Percentiles rank a stretch among this genome's conserved stretches.
Conservation (phyloP, 2,888 invertebrate genomes). For the Drymonia ruficornis region DNA sequence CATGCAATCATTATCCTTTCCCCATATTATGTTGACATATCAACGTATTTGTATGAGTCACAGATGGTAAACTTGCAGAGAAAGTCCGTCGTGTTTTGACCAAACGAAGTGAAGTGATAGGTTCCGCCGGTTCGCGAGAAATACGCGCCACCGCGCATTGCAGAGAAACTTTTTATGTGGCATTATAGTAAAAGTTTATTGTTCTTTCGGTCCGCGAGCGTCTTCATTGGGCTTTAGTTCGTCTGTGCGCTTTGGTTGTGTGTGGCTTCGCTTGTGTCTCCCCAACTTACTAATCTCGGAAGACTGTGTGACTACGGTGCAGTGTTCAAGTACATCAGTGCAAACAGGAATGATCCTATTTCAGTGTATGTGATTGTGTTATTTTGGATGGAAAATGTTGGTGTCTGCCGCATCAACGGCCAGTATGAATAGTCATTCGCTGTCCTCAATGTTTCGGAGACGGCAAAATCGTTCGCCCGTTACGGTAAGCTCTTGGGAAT, state of each 20-base stretch:
- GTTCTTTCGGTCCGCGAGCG: constrained; percentile 34
- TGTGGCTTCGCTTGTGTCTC: constrained; percentile 12
- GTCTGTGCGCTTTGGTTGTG: constrained; percentile 32
- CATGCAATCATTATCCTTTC: constrained; percentile 8
- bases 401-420: constrained; percentile 59
- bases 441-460: constrained; percentile 70
- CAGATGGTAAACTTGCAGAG: constrained; percentile 41
- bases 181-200: constrained; percentile 48
- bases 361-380: constrained; percentile 38
- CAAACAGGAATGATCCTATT: constrained; percentile 35
- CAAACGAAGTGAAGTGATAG: constrained; percentile 55
- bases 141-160: constrained; percentile 33
- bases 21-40: constrained; percentile 16
- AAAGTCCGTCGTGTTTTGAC: constrained; percentile 56
- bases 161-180: constrained; percentile 51
- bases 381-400: constrained; percentile 54
- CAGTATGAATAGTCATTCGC: constrained; percentile 60
- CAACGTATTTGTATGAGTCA: constrained; percentile 26
- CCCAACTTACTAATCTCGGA: constrained; percentile 7
- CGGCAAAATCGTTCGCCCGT: constrained; percentile 54
- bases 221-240: constrained; percentile 39
- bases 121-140: constrained; percentile 41
- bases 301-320: constrained; percentile 18
- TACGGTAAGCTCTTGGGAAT: constrained; percentile 50
- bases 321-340: constrained; percentile 26